phyloP scores from a whole-genome alignment of 1,140 invertebrate species.

The Spodoptera litura region DNA sequence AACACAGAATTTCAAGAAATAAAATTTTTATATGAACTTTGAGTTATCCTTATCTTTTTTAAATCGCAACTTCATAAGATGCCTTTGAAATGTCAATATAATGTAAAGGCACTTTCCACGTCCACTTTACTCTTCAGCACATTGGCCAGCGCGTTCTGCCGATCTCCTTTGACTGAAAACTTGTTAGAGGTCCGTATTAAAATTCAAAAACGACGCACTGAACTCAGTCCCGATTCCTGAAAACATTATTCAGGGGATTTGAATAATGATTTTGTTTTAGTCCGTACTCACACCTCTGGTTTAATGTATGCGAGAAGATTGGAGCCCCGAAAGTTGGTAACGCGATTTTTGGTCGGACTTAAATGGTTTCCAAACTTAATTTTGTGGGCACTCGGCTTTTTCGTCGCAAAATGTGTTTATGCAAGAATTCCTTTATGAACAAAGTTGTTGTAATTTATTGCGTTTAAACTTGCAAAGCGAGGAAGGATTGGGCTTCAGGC shows the following conservation, averaged over 20 bases:
- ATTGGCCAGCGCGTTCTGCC: constrained; percentile 60
- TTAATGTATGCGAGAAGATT: constrained; percentile 83
- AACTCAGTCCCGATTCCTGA: constrained; percentile 82
- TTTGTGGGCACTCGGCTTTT: constrained; percentile 57
- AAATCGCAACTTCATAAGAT: too few species aligned
- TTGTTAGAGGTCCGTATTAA: constrained; percentile 84
- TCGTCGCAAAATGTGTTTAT: constrained; percentile 56
- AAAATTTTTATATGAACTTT: too few species aligned
- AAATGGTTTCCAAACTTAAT: constrained; percentile 81
- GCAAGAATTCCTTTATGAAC: constrained; percentile 48
- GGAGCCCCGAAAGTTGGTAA: constrained; percentile 71
- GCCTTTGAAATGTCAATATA: not conserved
- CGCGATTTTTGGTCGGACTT: constrained; percentile 82
- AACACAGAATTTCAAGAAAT: too few species aligned
- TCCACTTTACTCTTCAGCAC: constrained; percentile 59
- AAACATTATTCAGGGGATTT: constrained; percentile 84
- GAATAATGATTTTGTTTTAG: constrained; percentile 85
- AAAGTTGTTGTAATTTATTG: constrained; percentile 46
- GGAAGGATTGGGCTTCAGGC: constrained; percentile 30
- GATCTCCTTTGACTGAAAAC: constrained; percentile 84
- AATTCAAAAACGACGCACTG: constrained; percentile 84
- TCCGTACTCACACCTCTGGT: constrained; percentile 68
- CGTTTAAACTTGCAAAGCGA: constrained; percentile 40
- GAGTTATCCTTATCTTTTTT: too few species aligned
- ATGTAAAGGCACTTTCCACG: constrained; percentile 5